A percentile compares a stretch with the other conserved stretches of the same genome.
phyloP scores from a whole-genome alignment of 2,888 invertebrate genomes.

The Galerucella nymphaeae region DNA sequence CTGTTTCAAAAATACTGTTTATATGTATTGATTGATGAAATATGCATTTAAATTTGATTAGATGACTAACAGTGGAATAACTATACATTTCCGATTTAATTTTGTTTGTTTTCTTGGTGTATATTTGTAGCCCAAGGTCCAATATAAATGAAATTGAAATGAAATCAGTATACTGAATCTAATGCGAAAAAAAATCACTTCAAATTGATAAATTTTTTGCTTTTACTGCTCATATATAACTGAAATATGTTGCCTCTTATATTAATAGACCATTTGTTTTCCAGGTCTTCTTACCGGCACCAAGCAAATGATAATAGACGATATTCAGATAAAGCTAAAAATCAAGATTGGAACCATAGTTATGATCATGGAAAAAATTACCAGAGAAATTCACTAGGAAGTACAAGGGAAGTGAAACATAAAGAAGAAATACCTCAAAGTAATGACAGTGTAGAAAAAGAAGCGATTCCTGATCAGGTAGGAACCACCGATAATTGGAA shows the following conservation, averaged over 20 bases:
- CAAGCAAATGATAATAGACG: neutral
- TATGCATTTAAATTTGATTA: neutral
- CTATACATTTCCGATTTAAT: too few species aligned
- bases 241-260: neutral
- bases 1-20: neutral
- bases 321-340: conserved; percentile 6
- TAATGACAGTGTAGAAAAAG: neutral
- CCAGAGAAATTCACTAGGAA: neutral
- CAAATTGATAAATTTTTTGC: too few species aligned
- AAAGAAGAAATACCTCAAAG: neutral
- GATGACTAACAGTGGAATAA: neutral
- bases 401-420: neutral
- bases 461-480: neutral
- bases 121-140: too few species aligned
- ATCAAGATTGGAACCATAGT: neutral
- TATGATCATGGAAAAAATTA: neutral
- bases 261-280: neutral
- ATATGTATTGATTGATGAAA: neutral
- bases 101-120: too few species aligned
- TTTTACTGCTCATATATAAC: neutral
- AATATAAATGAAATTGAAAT: too few species aligned
- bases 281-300: neutral
- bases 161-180: too few species aligned
- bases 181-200: too few species aligned
- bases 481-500: neutral